Conservation (phyloP, 2,113 vertebrate species). For the Cyphomyrus discorhynchus region DNA sequence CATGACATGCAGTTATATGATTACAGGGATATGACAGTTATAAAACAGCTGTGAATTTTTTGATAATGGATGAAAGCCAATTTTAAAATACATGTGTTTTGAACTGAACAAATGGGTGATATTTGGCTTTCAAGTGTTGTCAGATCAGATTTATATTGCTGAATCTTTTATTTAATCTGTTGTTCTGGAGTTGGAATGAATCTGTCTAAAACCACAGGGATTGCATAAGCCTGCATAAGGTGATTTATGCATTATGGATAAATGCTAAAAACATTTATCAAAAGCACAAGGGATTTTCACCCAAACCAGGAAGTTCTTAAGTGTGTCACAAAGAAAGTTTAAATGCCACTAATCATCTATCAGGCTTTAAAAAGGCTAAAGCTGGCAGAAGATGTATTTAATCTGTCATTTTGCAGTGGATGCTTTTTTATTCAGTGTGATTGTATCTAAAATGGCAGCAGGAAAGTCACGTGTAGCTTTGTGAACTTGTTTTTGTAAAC, state of each 20-base stretch:
- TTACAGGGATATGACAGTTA: slow-evolving; percentile 5
- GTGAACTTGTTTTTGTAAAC: neutral
- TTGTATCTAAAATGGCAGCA: neutral
- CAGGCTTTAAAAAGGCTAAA: neutral
- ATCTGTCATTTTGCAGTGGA: neutral
- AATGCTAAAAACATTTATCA: neutral
- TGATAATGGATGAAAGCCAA: neutral
- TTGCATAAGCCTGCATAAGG: neutral
- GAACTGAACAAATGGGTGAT: neutral
- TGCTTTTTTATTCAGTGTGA: neutral
- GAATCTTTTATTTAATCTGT: slow-evolving; percentile 9
- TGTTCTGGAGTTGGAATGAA: slow-evolving; percentile 7
- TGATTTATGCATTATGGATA: neutral
- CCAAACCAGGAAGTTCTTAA: neutral
- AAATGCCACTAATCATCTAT: neutral
- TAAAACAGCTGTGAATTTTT: neutral
- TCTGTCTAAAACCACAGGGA: neutral
- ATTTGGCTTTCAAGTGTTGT: slow-evolving; percentile 15
- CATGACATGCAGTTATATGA: neutral
- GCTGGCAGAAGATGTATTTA: neutral
- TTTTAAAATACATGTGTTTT: slow-evolving; percentile 14
- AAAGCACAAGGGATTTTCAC: neutral
- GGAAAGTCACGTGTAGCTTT: neutral
- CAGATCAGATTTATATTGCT: neutral
- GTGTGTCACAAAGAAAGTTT: neutral